Base-by-base conservation (phyloP, 2,888 invertebrate species). In the Carpatolechia fugitivella region DNA sequence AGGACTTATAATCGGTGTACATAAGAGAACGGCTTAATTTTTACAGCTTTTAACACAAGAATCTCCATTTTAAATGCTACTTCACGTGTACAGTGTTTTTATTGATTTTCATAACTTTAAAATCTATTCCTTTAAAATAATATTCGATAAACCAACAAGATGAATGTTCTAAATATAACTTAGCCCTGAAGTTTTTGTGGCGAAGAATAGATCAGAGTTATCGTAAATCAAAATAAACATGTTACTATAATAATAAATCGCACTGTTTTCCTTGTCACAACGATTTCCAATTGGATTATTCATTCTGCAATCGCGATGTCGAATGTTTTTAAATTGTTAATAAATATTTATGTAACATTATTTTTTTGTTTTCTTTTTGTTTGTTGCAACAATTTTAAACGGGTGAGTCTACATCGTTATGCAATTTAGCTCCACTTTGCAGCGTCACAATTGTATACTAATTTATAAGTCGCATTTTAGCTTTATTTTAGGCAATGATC, bases 271-370 rank as follows among this genome's bases (percentile, higher is more conserved):
- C 63, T 63, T 71, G 80, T 79, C 78, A 81, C 80, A 81, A 78
- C 76, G 71, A 69, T 72, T 56, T 60, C 59, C 63, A 69, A 66
- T 78, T 62, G 60, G 68, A 69, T 72, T 72, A 72, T 76, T 70
- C 69, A 64, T 62, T 80, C 68, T 80, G 73, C 80, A 73, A 69
- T 72, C 71, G 69, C 74, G 75, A 62, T 61, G 65, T 80, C 77
- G 78, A 79, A 78, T 78, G 73, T 81, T 81, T 31, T 82, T 77
- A 76, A 81, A 85, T 83, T 86, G 85, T 88, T 87, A 85, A 86
- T 88, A 88, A 88, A 88, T 86, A 88, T 88, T 86, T 86, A 85
- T 86, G 75, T 86, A 86, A 82, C 76, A 82, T 80, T 79, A 66
- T 70, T 69, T 82, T 85, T 84, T 79, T 81, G 86, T 85, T 72